Percentiles rank a stretch among this genome's conserved stretches.
Evolutionary conservation across 2,888 invertebrate genomes (phyloP).

Genomic region (Agapetus fuscipes): DNA sequence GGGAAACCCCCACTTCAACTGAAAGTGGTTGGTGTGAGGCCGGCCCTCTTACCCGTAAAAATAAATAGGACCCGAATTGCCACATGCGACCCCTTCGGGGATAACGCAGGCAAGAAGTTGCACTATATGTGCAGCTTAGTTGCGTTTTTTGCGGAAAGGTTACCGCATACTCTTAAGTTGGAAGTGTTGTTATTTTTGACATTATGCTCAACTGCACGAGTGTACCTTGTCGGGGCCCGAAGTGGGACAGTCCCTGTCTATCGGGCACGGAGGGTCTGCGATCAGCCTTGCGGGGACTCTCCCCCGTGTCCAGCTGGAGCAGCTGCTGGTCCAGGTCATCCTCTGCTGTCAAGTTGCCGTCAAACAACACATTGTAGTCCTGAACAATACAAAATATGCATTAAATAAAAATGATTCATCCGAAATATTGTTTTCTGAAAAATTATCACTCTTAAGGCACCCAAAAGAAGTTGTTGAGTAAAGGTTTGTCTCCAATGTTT

Average conservation of each 20-base stretch:
- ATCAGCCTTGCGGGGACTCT: slow-evolving; percentile 47
- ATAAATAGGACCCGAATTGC: too few relatives aligned
- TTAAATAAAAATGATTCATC: background rate
- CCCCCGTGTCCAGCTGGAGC: slow-evolving; percentile 65
- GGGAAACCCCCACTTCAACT: too few relatives aligned
- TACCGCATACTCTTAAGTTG: too few relatives aligned
- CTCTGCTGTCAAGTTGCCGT: slow-evolving; percentile 66
- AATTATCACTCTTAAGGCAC: background rate
- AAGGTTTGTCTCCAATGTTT: too few relatives aligned
- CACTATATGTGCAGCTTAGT: too few relatives aligned
- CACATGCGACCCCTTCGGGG: too few relatives aligned
- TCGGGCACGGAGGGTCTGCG: slow-evolving; percentile 63
- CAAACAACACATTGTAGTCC: slow-evolving; percentile 90
- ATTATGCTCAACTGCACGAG: background rate
- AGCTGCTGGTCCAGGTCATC: slow-evolving; percentile 75
- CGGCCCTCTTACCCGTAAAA: too few relatives aligned
- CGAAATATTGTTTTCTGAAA: slow-evolving; percentile 5
- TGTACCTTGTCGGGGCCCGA: slow-evolving; percentile 72
- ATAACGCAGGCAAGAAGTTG: too few relatives aligned
- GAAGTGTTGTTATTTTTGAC: background rate
- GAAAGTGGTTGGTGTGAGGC: too few relatives aligned
- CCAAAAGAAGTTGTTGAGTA: too few relatives aligned
- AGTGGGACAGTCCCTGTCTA: slow-evolving; percentile 69
- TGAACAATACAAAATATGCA: slow-evolving; percentile 24
- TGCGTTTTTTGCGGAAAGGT: too few relatives aligned